phyloP scores from a whole-genome alignment of 2,113 vertebrate genomes.

The Coptodon bakossiorum region DNA sequence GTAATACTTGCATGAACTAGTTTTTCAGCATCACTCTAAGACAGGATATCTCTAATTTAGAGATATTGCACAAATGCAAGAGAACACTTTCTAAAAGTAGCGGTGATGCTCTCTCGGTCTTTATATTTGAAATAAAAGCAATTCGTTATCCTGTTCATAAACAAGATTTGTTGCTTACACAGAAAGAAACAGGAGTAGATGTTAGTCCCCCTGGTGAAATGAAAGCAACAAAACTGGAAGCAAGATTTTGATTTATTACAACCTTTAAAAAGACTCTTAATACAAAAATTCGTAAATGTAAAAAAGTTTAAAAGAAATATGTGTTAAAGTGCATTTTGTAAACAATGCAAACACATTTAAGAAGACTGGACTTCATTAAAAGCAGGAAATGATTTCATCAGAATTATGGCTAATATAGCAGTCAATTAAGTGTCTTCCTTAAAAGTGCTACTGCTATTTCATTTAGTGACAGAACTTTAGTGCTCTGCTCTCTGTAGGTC shows the following conservation, averaged over 20 bases:
- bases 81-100: not conserved
- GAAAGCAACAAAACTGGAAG: not conserved
- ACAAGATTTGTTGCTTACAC: accelerated
- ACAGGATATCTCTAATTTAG: not conserved
- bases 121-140: not conserved
- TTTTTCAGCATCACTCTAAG: not conserved
- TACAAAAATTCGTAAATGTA: not conserved
- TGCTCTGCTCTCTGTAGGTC: not conserved
- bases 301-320: not conserved
- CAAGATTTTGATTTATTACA: not conserved
- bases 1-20: not conserved
- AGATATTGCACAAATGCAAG: not conserved
- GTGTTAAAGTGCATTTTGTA: not conserved
- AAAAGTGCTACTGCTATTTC: not conserved
- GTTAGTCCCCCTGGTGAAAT: not conserved
- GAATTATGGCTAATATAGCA: not conserved
- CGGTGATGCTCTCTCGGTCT: accelerated
- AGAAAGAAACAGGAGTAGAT: not conserved
- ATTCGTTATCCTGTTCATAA: not conserved
- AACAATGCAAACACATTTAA: not conserved
- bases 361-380: not conserved
- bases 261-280: not conserved
- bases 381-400: not conserved
- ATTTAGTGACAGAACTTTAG: not conserved
- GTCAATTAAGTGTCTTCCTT: not conserved